These are phyloP conservation scores for Chionis minor DNA, from an alignment of 2,113 vertebrate species.

Conservation along the genomic window DNA sequence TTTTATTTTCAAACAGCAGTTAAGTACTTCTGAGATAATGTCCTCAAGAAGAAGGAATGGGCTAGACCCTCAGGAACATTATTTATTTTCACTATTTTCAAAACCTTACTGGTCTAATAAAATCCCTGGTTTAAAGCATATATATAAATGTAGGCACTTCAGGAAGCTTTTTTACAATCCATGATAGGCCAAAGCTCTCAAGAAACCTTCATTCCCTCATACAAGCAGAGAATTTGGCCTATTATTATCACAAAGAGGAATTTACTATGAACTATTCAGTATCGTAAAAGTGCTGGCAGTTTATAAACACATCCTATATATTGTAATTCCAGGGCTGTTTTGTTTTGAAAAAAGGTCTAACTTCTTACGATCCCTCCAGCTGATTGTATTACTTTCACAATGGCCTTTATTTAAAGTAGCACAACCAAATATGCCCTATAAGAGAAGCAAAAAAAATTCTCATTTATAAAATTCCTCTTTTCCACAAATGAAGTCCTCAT, in stretches of 20 bases:
- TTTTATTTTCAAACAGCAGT: not conserved
- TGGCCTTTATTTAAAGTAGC: not conserved
- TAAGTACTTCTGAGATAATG: not conserved
- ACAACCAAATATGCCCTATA: not conserved
- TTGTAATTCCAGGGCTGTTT: not conserved
- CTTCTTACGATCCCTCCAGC: not conserved
- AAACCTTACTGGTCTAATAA: not conserved
- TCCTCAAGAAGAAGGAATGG: not conserved
- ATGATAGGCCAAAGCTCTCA: not conserved
- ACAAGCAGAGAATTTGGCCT: not conserved
- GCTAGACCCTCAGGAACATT: fast-evolving
- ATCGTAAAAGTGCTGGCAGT: not conserved
- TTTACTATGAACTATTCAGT: not conserved
- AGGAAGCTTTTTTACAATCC: not conserved
- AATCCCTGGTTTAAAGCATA: not conserved
- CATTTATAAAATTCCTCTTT: not conserved
- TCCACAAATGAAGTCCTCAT: not conserved
- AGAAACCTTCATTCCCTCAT: not conserved
- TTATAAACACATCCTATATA: not conserved
- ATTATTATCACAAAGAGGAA: not conserved
- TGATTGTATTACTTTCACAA: not conserved
- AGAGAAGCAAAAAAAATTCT: not conserved
- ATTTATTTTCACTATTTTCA: not conserved
- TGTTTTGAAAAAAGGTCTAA: not conserved
- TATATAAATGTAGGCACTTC: not conserved